Percentiles rank a stretch among this genome's conserved stretches.
These are phyloP conservation scores for Notospermus geniculatus DNA, from an alignment of 1,140 invertebrate species.

Conservation along the genomic window DNA sequence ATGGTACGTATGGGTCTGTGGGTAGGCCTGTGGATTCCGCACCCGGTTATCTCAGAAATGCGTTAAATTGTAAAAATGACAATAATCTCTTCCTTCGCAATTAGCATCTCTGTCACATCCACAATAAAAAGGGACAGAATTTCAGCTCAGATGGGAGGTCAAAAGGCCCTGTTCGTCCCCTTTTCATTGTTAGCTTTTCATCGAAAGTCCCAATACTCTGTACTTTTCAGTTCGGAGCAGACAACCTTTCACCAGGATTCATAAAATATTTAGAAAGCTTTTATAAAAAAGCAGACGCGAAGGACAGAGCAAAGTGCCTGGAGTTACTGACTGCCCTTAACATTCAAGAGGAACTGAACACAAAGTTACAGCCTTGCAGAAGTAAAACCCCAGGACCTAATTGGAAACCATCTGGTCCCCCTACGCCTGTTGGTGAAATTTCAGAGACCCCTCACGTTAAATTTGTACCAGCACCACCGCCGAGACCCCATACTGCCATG, in stretches of 20 bases:
- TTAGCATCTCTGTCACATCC: neutral
- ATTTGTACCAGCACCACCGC: neutral
- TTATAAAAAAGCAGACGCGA: constrained; percentile 34
- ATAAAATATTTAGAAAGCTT: constrained; percentile 35
- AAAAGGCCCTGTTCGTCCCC: neutral
- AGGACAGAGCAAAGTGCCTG: constrained; percentile 35
- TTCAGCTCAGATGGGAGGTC: neutral
- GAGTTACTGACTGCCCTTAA: constrained; percentile 38
- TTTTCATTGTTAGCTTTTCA: neutral
- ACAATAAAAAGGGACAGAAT: neutral
- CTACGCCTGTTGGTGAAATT: neutral
- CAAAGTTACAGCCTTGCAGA: constrained; percentile 10
- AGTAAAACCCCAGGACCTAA: neutral
- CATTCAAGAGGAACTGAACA: constrained; percentile 22
- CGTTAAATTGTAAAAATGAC: neutral
- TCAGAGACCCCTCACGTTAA: neutral
- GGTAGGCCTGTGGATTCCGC: no score
- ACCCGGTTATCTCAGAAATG: neutral
- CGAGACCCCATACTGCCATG: constrained; percentile 37
- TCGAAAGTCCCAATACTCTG: constrained; percentile 7
- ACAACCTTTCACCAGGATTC: constrained; percentile 33
- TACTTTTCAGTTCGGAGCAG: constrained; percentile 38
- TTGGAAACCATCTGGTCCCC: neutral
- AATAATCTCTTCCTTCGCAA: neutral
- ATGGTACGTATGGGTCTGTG: no score